Evolutionary conservation across 2,797 vertebrate genomes (phyloP).

Genomic region (Melanotaenia maccullochi): DNA sequence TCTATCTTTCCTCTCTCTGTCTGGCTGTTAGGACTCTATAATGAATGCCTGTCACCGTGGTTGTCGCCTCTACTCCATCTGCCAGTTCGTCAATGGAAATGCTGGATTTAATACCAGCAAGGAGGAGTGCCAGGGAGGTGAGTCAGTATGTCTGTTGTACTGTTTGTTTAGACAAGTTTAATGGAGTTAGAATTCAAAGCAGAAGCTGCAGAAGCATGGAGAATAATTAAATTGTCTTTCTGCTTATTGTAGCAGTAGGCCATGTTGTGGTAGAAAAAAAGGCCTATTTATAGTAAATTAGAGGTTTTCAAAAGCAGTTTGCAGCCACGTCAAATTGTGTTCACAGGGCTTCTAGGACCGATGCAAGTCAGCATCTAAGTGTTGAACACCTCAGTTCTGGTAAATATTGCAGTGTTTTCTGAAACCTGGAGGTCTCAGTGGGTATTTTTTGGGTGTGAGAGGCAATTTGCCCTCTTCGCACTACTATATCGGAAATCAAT

Average conservation of each 20-base stretch:
- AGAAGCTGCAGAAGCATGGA: not conserved
- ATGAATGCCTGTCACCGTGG: constrained; percentile 95
- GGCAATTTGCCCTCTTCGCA: constrained; percentile 40
- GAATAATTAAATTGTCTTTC: not conserved
- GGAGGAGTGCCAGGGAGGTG: constrained; percentile 95
- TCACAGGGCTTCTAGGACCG: not conserved
- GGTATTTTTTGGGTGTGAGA: constrained; percentile 41
- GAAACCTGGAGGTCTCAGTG: constrained; percentile 32
- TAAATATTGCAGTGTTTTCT: constrained; percentile 24
- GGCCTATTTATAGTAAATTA: not conserved
- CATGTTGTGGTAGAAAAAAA: not conserved
- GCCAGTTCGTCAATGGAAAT: constrained; percentile 94
- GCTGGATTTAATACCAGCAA: constrained; percentile 91
- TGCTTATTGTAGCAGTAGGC: not conserved
- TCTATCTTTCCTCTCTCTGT: constrained; percentile 18
- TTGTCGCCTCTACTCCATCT: constrained; percentile 97
- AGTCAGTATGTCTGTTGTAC: constrained; percentile 53
- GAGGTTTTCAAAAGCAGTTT: not conserved
- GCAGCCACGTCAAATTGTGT: not conserved
- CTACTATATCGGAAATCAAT: constrained; percentile 75
- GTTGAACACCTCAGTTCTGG: constrained; percentile 8
- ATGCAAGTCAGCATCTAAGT: constrained; percentile 6
- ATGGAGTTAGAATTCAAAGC: not conserved
- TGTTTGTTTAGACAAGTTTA: constrained; percentile 8
- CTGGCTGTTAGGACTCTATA: constrained; percentile 83